These are phyloP conservation scores for Prosapia bicincta DNA, from an alignment of 2,888 invertebrate species.

Conservation along the genomic window DNA sequence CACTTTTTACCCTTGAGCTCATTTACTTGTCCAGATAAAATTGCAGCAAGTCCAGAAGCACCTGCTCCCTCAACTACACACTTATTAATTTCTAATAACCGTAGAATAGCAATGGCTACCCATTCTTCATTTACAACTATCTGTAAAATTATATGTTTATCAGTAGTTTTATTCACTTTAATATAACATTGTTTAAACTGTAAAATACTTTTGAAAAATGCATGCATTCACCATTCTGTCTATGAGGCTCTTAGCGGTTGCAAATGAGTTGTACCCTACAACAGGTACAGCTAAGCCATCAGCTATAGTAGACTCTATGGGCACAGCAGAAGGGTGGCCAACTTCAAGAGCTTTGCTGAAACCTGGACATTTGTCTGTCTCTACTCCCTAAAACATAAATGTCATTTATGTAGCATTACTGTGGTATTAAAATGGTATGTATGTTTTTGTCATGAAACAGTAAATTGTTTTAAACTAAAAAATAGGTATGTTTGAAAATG, in stretches of 20 bases:
- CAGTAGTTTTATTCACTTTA: too few relatives aligned
- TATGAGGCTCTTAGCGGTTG: conserved; percentile 65
- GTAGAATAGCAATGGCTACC: conserved; percentile 77
- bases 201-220: too few relatives aligned
- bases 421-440: too few relatives aligned
- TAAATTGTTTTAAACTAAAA: too few relatives aligned
- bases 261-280: conserved; percentile 82
- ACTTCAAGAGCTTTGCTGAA: conserved; percentile 70
- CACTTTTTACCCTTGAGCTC: conserved; percentile 79
- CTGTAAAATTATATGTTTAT: too few relatives aligned
- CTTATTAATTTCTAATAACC: conserved; percentile 78
- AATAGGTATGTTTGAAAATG: too few relatives aligned
- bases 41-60: conserved; percentile 79
- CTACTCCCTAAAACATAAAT: conserved; percentile 92
- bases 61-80: conserved; percentile 92
- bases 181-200: too few relatives aligned
- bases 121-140: conserved; percentile 77
- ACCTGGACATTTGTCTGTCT: conserved; percentile 87
- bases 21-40: conserved; percentile 74
- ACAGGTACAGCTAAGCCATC: conserved; percentile 87
- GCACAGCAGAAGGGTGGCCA: conserved; percentile 64
- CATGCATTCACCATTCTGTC: conserved; percentile 67
- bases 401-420: too few relatives aligned
- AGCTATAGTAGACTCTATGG: conserved; percentile 71
- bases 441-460: too few relatives aligned